Evolutionary conservation across 35 echinoderm and acorn worm species (phyloP), one percentile per base, ranked within the genome.

Genomic region (Apostichopus parvimensis): DNA sequence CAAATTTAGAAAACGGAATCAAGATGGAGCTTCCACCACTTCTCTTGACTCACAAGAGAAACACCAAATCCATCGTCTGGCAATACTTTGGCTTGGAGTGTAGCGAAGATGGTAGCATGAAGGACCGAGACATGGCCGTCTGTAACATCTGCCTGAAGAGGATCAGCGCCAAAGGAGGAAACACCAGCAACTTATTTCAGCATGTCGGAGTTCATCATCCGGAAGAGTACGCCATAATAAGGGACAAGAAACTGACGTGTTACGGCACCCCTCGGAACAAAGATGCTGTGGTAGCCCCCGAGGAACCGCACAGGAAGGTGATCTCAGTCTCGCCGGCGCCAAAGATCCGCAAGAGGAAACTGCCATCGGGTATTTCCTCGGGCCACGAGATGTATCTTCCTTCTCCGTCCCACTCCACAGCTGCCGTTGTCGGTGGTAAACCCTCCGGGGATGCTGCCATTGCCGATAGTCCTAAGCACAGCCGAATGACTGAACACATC

Each of bases 61-160:
- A 91, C 73, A 91, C 89, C 9, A 91, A 91, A 56, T 91, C 89
- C 34, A 79, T 91, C 34, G 89, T 91, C 71, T 91, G 89, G 89
- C 53, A 91, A 66, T 91, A 91, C 77, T 91, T 91, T 79, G 77
- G 89, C 56, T 14, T 91, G 6, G 89, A 91, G 56, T 91, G 89
- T 68, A 58, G 76, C 12, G 72, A 77, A 53, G 89, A 90, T 56
- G 88, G 73, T 17, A 90, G 18, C 66, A 28, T 90, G 5, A 90
- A 78, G 58, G 73, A 75, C 18, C 23, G 68, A 21, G 73, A 78
- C 53, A 78, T 56, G 28, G 89, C 89, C 9, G 61, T 79, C 53
- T 91, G 89, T n/a, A 91, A 91, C 89, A 57, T 91, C 6, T 91
- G 89, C 56, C 10, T 78, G 17, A 77, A 68, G 54, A 91, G 77